Conservation (phyloP, 92 coral and sea anemone genomes). For the Meandrina meandrites region DNA sequence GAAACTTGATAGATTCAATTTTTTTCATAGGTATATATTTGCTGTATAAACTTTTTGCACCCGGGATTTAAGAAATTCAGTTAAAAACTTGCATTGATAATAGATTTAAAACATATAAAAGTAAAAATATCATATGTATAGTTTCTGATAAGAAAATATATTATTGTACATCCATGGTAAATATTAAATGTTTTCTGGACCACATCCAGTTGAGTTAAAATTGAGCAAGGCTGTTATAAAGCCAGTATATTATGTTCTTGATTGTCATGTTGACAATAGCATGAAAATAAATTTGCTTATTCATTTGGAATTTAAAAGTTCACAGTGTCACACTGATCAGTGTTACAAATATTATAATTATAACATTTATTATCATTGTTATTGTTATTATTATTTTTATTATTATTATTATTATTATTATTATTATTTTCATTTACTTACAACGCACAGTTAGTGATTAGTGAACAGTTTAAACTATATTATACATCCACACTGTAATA, state of each 20-base stretch:
- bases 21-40: not conserved
- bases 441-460: no score
- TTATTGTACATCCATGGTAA: conserved; percentile 18
- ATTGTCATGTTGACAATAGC: not conserved
- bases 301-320: not conserved
- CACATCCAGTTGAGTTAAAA: not conserved
- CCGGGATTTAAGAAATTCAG: conserved; percentile 2
- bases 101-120: not conserved
- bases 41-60: not conserved
- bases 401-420: not conserved
- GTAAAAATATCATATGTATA: conserved; percentile 20
- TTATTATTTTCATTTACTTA: not conserved
- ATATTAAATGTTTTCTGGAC: conserved; percentile 11
- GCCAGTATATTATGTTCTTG: conserved; percentile 1
- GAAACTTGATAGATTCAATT: not conserved
- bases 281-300: not conserved
- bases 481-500: not conserved
- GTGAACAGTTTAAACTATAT: not conserved
- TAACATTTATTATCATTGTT: no score
- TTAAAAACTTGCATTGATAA: conserved; percentile 7
- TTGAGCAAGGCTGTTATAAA: not conserved
- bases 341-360: not conserved
- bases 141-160: conserved; percentile 33
- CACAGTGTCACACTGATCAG: not conserved
- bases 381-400: no score